phyloP scores from a whole-genome alignment of 2,888 invertebrate genomes.

The Bombyx huttoni region DNA sequence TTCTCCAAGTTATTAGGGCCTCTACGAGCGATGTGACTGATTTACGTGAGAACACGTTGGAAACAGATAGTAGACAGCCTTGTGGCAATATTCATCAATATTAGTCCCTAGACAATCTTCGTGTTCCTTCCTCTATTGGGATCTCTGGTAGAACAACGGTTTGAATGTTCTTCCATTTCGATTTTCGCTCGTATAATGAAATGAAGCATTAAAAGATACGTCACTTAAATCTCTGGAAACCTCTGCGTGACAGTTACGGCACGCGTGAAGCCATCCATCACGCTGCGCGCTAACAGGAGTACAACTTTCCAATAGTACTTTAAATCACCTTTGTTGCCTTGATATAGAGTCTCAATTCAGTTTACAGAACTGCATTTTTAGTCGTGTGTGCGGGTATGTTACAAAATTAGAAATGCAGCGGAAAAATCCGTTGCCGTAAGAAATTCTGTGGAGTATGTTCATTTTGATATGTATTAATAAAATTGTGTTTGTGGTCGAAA shows the following conservation, averaged over 20 bases:
- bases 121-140: too few species aligned
- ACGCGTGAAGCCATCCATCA: constrained; percentile 63
- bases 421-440: background rate
- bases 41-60: too few species aligned
- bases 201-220: constrained; percentile 42
- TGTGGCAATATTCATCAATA: too few species aligned
- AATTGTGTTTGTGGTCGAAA: constrained; percentile 18
- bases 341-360: constrained; percentile 11
- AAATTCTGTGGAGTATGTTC: constrained; percentile 1
- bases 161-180: background rate
- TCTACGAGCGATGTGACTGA: too few species aligned
- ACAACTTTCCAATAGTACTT: constrained; percentile 12
- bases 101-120: too few species aligned
- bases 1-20: too few species aligned
- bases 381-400: constrained; percentile 22
- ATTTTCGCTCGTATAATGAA: constrained; percentile 2
- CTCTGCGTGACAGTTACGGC: constrained; percentile 52
- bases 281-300: constrained; percentile 40
- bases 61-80: too few species aligned
- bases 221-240: constrained; percentile 44
- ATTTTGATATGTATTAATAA: constrained; percentile 6
- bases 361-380: background rate
- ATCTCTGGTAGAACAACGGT: too few species aligned
- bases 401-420: constrained; percentile 18
- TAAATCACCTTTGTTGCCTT: constrained; percentile 8